These are phyloP conservation scores for Oscheius sp. DNA, from an alignment of 2,888 invertebrate species.

Conservation along the genomic window DNA sequence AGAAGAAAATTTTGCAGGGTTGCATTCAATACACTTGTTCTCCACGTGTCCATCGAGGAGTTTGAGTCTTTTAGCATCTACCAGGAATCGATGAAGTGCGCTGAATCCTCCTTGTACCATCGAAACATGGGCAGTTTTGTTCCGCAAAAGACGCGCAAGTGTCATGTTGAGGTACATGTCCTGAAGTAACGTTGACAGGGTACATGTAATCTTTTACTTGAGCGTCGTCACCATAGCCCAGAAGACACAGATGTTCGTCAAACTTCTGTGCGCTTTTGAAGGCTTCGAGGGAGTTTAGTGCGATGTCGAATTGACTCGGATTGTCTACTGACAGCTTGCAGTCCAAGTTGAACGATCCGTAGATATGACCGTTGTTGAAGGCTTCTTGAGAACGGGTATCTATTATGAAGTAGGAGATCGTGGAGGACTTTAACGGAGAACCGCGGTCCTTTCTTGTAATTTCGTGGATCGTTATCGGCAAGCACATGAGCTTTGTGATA, in stretches of 20 bases:
- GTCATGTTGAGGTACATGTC: conserved; percentile 91
- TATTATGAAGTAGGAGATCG: conserved; percentile 79
- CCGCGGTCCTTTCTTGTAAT: conserved; percentile 80
- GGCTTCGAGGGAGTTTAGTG: conserved; percentile 90
- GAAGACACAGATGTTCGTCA: conserved; percentile 81
- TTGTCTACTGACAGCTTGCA: conserved; percentile 96
- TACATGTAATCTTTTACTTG: neutral
- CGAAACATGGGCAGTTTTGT: conserved; percentile 90
- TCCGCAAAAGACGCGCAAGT: conserved; percentile 93
- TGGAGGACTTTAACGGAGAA: conserved; percentile 1
- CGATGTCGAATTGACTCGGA: conserved; percentile 91
- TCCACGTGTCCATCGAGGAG: conserved; percentile 14
- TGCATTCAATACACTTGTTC: conserved; percentile 30
- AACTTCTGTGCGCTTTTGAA: conserved; percentile 82
- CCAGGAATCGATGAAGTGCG: conserved; percentile 43
- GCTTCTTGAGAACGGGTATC: conserved; percentile 96
- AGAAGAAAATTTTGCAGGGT: neutral
- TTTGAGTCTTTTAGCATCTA: conserved; percentile 8
- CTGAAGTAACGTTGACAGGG: conserved; percentile 8
- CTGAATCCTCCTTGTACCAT: conserved; percentile 90
- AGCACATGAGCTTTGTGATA: conserved; percentile 81
- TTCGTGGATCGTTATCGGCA: conserved; percentile 94
- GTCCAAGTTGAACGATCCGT: conserved; percentile 96
- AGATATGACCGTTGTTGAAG: conserved; percentile 94
- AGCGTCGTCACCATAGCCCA: conserved; percentile 77